Evolutionary conservation across 1,140 invertebrate genomes (phyloP).

Genomic region (Magallana angulata): DNA sequence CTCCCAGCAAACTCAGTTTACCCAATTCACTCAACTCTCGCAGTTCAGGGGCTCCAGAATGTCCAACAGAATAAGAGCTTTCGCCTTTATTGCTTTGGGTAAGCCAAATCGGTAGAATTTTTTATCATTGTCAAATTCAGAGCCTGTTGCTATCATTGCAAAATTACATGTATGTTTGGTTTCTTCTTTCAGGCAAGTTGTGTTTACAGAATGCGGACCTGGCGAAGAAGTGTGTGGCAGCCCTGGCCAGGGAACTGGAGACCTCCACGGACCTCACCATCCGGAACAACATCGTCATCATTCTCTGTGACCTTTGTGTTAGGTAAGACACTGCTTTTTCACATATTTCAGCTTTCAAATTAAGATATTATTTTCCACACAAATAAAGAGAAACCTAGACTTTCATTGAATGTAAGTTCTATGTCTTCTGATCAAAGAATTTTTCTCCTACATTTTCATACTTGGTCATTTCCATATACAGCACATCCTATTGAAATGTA

Average conservation of each 20-base stretch:
- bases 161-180: background rate
- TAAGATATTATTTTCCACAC: too few species aligned
- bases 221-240: conserved; percentile 81
- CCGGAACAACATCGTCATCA: conserved; percentile 84
- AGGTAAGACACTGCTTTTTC: conserved; percentile 71
- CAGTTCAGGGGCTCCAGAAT: conserved; percentile 76
- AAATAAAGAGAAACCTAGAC: too few species aligned
- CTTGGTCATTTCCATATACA: too few species aligned
- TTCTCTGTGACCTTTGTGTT: conserved; percentile 84
- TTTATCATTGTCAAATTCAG: too few species aligned
- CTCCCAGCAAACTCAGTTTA: conserved; percentile 46
- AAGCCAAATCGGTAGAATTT: conserved; percentile 27
- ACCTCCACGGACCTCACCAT: conserved; percentile 79
- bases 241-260: conserved; percentile 81
- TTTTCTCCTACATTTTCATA: too few species aligned
- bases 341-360: too few species aligned
- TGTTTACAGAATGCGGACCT: conserved; percentile 81
- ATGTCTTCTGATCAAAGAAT: too few species aligned
- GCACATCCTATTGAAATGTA: too few species aligned
- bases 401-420: too few species aligned
- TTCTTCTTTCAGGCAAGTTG: conserved; percentile 79
- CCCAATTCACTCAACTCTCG: conserved; percentile 67
- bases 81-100: conserved; percentile 78
- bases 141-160: too few species aligned
- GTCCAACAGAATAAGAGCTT: conserved; percentile 73